phyloP scores from a whole-genome alignment of 2,113 vertebrate genomes.

The Corythornis vintsioides region DNA sequence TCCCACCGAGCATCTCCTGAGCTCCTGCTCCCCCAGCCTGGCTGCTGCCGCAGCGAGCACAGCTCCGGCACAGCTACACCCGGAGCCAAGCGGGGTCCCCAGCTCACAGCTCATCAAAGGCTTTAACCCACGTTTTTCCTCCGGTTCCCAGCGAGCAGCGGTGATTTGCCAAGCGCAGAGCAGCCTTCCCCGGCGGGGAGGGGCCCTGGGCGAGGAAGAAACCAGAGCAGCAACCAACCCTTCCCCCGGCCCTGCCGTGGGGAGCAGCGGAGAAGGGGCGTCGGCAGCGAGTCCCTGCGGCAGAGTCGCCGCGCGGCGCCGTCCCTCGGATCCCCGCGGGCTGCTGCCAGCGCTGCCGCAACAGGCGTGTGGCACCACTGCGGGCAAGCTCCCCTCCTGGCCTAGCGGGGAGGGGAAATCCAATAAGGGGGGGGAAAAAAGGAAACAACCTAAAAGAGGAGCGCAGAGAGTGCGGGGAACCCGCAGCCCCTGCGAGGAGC shows the following conservation, averaged over 20 bases:
- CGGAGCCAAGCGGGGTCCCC: not conserved
- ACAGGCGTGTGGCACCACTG: not conserved
- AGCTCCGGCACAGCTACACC: not conserved
- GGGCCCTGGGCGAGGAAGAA: not conserved
- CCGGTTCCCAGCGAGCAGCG: not conserved
- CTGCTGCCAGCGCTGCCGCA: not conserved
- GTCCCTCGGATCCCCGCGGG: not conserved
- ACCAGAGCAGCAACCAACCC: not conserved
- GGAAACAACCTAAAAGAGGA: not conserved
- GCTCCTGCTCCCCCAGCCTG: not conserved
- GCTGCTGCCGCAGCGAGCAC: not conserved
- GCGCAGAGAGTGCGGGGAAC: not conserved
- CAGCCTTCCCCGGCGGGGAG: not conserved
- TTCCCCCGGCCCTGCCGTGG: not conserved
- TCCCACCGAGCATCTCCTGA: accelerated
- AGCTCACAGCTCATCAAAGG: accelerated
- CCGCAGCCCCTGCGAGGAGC: not conserved
- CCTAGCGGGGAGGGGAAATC: not conserved
- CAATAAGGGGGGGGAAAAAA: too few species aligned
- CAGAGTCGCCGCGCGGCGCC: not conserved
- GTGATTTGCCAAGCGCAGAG: not conserved
- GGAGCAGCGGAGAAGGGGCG: not conserved
- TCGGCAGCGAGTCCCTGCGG: not conserved
- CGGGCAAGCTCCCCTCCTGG: not conserved
- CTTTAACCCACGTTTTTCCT: not conserved